phyloP scores from a whole-genome alignment of 64 coral and sea anemone species.

The Platygyra sinensis region DNA sequence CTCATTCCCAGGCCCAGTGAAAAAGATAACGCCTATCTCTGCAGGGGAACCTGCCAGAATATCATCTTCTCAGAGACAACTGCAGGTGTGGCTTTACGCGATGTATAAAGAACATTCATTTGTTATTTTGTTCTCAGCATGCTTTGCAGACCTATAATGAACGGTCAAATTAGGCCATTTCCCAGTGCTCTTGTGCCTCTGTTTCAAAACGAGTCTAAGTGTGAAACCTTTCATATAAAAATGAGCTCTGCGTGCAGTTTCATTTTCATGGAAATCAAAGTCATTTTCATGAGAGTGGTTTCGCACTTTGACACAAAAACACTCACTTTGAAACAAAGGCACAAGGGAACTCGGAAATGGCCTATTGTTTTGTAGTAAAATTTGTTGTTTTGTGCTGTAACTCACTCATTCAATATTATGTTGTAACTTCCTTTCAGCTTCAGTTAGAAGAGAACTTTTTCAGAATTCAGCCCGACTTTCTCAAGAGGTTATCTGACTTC shows the following conservation, averaged over 20 bases:
- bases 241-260: no score
- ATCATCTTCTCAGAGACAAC: constrained; percentile 66
- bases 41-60: constrained; percentile 70
- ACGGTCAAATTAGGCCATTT: no score
- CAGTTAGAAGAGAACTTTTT: constrained; percentile 98
- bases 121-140: neutral
- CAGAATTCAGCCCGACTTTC: constrained; percentile 90
- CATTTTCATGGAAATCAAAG: no score
- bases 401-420: neutral
- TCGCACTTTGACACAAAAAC: no score
- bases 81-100: constrained; percentile 56
- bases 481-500: constrained; percentile 90
- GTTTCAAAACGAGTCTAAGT: no score
- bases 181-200: no score
- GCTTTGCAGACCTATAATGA: no score
- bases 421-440: constrained; percentile 19
- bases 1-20: constrained; percentile 68
- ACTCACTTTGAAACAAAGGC: no score
- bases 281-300: no score
- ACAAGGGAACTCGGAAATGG: no score
- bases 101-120: neutral
- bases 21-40: constrained; percentile 95
- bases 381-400: neutral
- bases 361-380: no score
- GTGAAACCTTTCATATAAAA: no score